A percentile compares a stretch with the other conserved stretches of the same genome.
phyloP scores from a whole-genome alignment of 2,113 vertebrate species.

The Symphodus melops region DNA sequence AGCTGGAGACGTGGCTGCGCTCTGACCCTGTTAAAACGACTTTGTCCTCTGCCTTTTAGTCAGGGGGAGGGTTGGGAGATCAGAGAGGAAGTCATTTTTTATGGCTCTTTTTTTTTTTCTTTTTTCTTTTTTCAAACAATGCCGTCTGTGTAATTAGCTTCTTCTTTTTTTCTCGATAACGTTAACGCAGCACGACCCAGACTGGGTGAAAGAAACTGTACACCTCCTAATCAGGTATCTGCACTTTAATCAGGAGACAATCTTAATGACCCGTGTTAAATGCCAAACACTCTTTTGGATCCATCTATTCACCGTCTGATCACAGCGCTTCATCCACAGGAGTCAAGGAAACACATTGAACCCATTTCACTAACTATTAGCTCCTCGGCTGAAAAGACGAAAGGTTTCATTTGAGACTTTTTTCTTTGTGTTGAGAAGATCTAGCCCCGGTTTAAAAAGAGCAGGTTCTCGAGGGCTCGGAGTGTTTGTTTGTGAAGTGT shows the following conservation, averaged over 20 bases:
- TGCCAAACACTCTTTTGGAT: conserved; percentile 38
- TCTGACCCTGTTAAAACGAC: conserved; percentile 55
- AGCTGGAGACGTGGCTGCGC: conserved; percentile 54
- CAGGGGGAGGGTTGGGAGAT: conserved; percentile 41
- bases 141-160: conserved; percentile 48
- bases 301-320: conserved; percentile 20
- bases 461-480: background rate
- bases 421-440: background rate
- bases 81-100: conserved; percentile 53
- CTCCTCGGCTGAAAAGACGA: background rate
- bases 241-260: conserved; percentile 53
- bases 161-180: conserved; percentile 44
- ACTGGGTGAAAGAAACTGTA: conserved; percentile 24
- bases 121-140: conserved; percentile 38
- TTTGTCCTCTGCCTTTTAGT: conserved; percentile 62
- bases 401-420: background rate
- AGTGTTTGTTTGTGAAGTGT: conserved; percentile 29
- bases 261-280: conserved; percentile 64
- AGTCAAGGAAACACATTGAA: conserved; percentile 36
- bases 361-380: conserved; percentile 22
- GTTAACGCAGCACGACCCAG: conserved; percentile 31
- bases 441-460: background rate
- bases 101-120: too few relatives aligned
- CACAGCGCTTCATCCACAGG: conserved; percentile 16
- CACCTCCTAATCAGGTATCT: conserved; percentile 51